A percentile compares a stretch with the other conserved stretches of the same genome.
Evolutionary conservation across 2,888 invertebrate species (phyloP).

Genomic region (Melanostoma scalare): DNA sequence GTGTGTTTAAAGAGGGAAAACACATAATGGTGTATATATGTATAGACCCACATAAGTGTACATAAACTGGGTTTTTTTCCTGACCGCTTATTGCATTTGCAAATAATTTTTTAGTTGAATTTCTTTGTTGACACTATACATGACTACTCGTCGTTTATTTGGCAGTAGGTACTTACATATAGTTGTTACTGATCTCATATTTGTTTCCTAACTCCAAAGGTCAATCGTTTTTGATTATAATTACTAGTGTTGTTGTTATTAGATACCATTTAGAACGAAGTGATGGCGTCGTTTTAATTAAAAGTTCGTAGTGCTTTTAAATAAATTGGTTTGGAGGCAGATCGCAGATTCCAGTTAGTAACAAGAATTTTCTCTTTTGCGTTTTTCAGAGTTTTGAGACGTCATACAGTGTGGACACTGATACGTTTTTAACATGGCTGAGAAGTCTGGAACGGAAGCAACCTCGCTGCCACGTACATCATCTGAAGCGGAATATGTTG

Average conservation of each 20-base stretch:
- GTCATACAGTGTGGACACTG: background rate
- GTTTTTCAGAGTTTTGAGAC: background rate
- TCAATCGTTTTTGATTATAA: slow-evolving; percentile 28
- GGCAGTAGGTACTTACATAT: background rate
- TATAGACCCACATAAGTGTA: no score
- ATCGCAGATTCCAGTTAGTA: no score
- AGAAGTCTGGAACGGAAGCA: slow-evolving; percentile 44
- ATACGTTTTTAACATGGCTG: slow-evolving; percentile 39
- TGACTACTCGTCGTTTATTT: slow-evolving; percentile 5
- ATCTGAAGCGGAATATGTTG: slow-evolving; percentile 71
- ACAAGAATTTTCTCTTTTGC: background rate
- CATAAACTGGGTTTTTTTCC: no score
- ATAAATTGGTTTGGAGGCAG: no score
- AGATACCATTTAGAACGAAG: background rate
- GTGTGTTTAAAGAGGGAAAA: no score
- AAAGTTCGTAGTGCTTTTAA: background rate
- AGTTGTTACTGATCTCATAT: slow-evolving; percentile 21
- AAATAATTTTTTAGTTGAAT: slow-evolving; percentile 10
- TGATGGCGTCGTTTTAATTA: slow-evolving; percentile 8
- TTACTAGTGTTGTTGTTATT: slow-evolving; percentile 3
- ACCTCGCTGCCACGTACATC: slow-evolving; percentile 69
- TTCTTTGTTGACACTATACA: background rate
- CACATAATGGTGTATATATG: no score
- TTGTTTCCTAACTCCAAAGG: slow-evolving; percentile 53
- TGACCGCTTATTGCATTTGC: no score